Evolutionary conservation across 2,797 vertebrate genomes (phyloP), one percentile per base, ranked within the genome.

Genomic region (Rhabdomys pumilio): DNA sequence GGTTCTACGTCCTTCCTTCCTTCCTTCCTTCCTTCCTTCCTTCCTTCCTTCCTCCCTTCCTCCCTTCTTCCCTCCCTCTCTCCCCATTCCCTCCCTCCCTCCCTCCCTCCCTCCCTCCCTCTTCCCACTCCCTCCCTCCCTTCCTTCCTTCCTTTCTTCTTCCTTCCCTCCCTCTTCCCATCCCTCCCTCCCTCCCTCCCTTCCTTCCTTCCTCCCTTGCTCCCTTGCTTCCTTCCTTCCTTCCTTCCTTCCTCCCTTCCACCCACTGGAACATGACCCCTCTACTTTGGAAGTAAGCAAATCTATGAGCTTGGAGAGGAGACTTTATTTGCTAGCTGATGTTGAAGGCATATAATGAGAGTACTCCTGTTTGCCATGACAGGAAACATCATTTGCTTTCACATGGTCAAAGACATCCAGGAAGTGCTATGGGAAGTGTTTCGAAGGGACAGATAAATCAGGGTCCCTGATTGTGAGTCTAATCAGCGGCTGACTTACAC

Each of bases 251-350:
- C 7, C 57, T 17, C 2, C 6, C 15, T 50, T 22, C 17, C 29
- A 61, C 24, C 63, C 63, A 93, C 53, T 10, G 1, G 67, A 95
- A 31, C 76, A 26, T 17, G 22, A 80, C 90, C 94, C 34, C 61
- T 95, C 15, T 91, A n/a, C 61, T 59, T 92, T 65, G 77, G 41
- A 93, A 94, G 55, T 67, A 88, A 77, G 24, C 38, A 53, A 26
- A 8, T 93, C 80, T 93, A 29, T 79, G n/a, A 47, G 55, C 17
- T 14, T 19, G 57, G 61, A 86, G 47, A 83, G 72, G 38, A 89
- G 31, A 73, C 10, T 34, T 24, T 59, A 79, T 63, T 29, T 72
- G 55, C 61, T 89, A 44, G 63, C 44, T 38, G 65, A n/a, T 53
- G 55, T 31, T 82, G 67, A 93, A 76, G 47, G 59, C 11, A 55